phyloP scores from a whole-genome alignment of 2,797 vertebrate species.

The Falco concolor region DNA sequence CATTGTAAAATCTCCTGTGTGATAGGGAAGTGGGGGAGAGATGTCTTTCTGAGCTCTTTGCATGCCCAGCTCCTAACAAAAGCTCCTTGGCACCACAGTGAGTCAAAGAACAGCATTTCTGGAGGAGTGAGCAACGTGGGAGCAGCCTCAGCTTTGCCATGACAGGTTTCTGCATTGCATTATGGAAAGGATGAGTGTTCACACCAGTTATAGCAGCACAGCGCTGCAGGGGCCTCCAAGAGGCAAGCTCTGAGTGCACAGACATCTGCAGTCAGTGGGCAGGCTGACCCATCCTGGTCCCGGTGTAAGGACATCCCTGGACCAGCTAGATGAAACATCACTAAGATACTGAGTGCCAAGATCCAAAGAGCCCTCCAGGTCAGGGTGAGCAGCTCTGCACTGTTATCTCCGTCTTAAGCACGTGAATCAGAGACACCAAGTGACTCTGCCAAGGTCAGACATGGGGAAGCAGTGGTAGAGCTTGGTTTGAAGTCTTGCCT shows the following conservation, averaged over 20 bases:
- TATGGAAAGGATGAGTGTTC: neutral
- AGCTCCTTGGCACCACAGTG: neutral
- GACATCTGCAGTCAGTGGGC: neutral
- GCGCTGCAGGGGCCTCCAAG: neutral
- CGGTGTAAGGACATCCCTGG: neutral
- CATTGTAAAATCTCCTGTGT: neutral
- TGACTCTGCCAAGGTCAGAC: neutral
- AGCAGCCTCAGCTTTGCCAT: neutral
- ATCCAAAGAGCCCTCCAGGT: neutral
- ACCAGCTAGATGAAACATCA: neutral
- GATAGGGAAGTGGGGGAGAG: neutral
- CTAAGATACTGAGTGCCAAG: fast-evolving
- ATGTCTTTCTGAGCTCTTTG: neutral
- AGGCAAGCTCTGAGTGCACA: neutral
- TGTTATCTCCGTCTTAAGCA: neutral
- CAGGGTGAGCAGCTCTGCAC: neutral
- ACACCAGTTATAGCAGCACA: neutral
- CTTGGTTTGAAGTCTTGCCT: neutral
- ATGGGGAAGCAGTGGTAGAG: neutral
- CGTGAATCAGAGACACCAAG: fast-evolving
- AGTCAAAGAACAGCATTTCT: conserved; percentile 40
- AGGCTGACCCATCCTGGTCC: neutral
- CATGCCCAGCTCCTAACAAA: neutral
- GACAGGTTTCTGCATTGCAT: neutral
- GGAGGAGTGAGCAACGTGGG: neutral